These are phyloP conservation scores for Actias luna DNA, from an alignment of 2,888 invertebrate species.

Conservation along the genomic window DNA sequence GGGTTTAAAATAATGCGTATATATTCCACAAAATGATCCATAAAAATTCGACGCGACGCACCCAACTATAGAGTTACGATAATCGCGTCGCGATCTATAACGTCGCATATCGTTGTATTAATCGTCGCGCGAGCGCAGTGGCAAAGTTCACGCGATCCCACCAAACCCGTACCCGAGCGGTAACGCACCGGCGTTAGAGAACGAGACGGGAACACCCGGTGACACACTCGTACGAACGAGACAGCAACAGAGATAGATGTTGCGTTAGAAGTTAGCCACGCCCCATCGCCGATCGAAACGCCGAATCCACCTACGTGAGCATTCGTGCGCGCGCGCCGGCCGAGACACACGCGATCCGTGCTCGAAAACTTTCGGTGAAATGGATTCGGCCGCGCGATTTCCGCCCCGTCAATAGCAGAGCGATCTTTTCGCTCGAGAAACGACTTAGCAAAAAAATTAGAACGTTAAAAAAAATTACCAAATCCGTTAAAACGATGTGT, in stretches of 20 bases:
- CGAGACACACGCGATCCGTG: constrained; percentile 59
- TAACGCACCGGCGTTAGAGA: constrained; percentile 72
- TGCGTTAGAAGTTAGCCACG: constrained; percentile 77
- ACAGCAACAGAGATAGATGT: constrained; percentile 63
- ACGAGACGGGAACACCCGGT: constrained; percentile 38
- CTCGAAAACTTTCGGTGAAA: constrained; percentile 45
- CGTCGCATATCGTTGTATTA: constrained; percentile 72
- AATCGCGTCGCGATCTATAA: constrained; percentile 70
- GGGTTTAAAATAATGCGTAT: too few relatives aligned
- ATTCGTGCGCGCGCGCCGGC: constrained; percentile 79
- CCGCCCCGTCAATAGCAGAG: constrained; percentile 46
- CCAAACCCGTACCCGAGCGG: constrained; percentile 51
- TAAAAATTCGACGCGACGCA: constrained; percentile 41
- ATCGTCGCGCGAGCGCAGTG: constrained; percentile 62
- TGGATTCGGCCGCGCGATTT: constrained; percentile 61
- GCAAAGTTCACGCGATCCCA: constrained; percentile 78
- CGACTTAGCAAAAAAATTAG: constrained; percentile 25
- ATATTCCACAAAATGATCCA: too few relatives aligned
- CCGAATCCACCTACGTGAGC: constrained; percentile 72
- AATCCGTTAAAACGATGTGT: constrained; percentile 37
- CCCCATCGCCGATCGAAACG: constrained; percentile 61
- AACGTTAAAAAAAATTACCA: constrained; percentile 20
- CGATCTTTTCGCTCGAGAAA: constrained; percentile 37
- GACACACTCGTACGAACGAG: constrained; percentile 39
- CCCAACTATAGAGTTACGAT: constrained; percentile 57